These are phyloP conservation scores for Percopsis omiscomaycus DNA, from an alignment of 2,797 vertebrate genomes.

Conservation along the genomic window DNA sequence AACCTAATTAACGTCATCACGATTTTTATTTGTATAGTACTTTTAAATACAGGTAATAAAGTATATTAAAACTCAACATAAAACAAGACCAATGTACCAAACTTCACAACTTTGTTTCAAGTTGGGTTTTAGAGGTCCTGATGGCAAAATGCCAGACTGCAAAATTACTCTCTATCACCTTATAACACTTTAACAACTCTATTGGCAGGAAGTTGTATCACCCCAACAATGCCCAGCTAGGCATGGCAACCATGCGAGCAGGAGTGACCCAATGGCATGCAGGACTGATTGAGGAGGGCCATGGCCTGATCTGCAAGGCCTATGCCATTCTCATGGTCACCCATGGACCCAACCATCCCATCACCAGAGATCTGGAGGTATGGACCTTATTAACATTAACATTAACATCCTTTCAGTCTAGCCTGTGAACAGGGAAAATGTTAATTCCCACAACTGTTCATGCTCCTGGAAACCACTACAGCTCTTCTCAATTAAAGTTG, in stretches of 20 bases:
- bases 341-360: constrained; percentile 88
- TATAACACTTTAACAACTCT: background rate
- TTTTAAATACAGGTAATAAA: too few species aligned
- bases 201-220: constrained; percentile 79
- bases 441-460: background rate
- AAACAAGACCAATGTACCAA: too few species aligned
- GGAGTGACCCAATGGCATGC: constrained; percentile 94
- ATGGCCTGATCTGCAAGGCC: constrained; percentile 90
- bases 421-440: background rate
- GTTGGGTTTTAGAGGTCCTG: too few species aligned
- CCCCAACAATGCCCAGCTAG: constrained; percentile 87
- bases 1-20: too few species aligned
- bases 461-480: background rate
- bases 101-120: too few species aligned
- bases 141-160: too few species aligned
- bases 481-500: too few species aligned
- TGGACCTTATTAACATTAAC: background rate
- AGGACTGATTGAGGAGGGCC: constrained; percentile 85
- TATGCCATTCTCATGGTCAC: constrained; percentile 89
- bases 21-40: too few species aligned
- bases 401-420: constrained; percentile 9
- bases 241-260: constrained; percentile 88
- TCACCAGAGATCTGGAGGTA: constrained; percentile 94
- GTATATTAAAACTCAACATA: too few species aligned
- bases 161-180: too few species aligned